phyloP scores from a whole-genome alignment of 2,888 invertebrate genomes.

The Clunio marinus region DNA sequence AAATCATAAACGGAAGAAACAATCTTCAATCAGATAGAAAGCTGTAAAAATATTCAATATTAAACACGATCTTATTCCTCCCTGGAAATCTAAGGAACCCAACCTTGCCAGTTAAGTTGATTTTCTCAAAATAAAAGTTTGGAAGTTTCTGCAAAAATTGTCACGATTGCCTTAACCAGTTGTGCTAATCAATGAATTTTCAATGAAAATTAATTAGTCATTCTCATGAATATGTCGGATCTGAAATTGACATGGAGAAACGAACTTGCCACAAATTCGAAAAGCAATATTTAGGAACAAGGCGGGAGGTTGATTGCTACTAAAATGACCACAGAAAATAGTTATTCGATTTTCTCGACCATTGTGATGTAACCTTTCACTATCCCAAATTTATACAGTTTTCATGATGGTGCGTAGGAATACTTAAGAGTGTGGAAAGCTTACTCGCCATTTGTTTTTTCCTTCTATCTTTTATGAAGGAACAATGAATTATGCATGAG shows the following conservation, averaged over 20 bases:
- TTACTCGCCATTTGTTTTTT: no score
- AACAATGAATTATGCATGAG: constrained; percentile 32
- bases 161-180: constrained; percentile 6
- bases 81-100: not conserved
- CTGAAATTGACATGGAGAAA: no score
- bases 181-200: constrained; percentile 12
- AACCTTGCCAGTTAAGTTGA: not conserved
- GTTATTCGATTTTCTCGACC: no score
- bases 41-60: not conserved
- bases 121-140: not conserved
- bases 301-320: no score
- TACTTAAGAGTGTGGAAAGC: no score
- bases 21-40: constrained; percentile 7
- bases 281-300: no score
- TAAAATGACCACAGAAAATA: no score
- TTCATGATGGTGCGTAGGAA: not conserved
- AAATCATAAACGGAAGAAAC: not conserved
- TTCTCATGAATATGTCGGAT: constrained; percentile 14
- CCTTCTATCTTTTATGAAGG: not conserved
- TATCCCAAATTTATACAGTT: not conserved
- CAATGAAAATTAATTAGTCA: constrained; percentile 19
- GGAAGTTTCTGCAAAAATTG: no score
- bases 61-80: not conserved
- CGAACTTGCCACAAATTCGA: no score
- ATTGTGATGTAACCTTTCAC: no score